Evolutionary conservation across 2,797 vertebrate genomes (phyloP), one percentile per base, ranked within the genome.

Genomic region (Typhlichthys eigenmanni): DNA sequence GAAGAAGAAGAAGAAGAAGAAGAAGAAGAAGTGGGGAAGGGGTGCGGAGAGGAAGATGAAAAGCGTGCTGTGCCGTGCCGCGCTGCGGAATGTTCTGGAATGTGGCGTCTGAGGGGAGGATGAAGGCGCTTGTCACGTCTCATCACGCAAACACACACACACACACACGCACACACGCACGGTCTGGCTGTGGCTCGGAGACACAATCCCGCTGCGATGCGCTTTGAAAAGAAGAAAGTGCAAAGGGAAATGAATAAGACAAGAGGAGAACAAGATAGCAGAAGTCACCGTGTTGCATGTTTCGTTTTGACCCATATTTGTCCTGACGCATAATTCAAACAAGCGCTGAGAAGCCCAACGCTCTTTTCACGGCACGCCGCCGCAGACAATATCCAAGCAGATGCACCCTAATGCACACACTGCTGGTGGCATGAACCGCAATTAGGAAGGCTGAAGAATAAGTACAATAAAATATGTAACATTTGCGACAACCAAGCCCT

Each of bases 261-360:
- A 72, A 89, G 84, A 89, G 87, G 71, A 86, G 83, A 88, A 91
- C 86, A 87, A 87, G 87, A 80, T 74, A 72, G 72, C 69, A 85
- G 84, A 84, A 89, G 81, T 81, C 79, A 85, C 74, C 62, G 59
- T 76, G 83, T 84, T 84, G 88, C 85, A 88, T 88, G 82, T 82
- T 88, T 88, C 82, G 84, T 88, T 88, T 88, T 90, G 85, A 88
- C 87, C 86, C 88, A 90, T 82, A 90, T 89, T 90, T 89, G 85
- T 89, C 85, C 87, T 82, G 78, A 87, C 79, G 83, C 77, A 82
- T 83, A 80, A 87, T 88, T 89, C 82, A 85, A 85, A 86, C 82
- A 80, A 81, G 63, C 74, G n/a, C 75, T 74, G 86, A 82, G 85
- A 64, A 85, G 84, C 83, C 86, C 75, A 48, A 76, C 56, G 62